Evolutionary conservation across 2,888 invertebrate species (phyloP), one percentile per base, ranked within the genome.

Genomic region (Polietes domitor): DNA sequence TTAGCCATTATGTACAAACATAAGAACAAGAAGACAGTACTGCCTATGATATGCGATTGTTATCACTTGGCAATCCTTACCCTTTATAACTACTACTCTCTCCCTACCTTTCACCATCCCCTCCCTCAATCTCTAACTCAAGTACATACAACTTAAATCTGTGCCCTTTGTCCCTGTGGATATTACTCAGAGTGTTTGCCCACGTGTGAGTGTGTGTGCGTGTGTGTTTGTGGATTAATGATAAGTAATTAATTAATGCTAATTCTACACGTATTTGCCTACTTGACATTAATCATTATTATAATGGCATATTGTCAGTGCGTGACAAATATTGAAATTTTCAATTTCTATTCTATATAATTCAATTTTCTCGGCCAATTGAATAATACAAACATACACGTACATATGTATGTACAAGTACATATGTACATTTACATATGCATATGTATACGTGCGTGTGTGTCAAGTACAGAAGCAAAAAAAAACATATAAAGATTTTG

Each of bases 271-370:
- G 77, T 80, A 77, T 77, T 80, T 77, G 55, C 70, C 47, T 77
- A 77, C 63, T 83, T 83, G 77, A 77, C 83, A 80, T 77, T 80
- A 80, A 83, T 83, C 83, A 83, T 71, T 77, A 77, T 77, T 77
- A 71, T 80, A 83, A 83, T 83, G 80, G 71, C 77, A 83, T 74
- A 80, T 83, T 83, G 80, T 83, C 74, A 83, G 74, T 76, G 73
- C 70, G 77, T 80, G 80, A 80, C 77, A 80, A 73, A 63, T 83
- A 80, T 63, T 70, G 55, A 80, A 70, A 72, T 41, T 21, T 41
- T 68, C 41, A 24, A 68, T 68, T 41, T 15, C 68, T 24, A 43
- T 43, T 19, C 65, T 5, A n/a, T n/a, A n/a, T n/a, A 37, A 19
- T 65, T 65, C 41, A 41, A 28, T 17, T 41, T 17, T 7, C 19